Conservation (phyloP, 2,888 invertebrate species). For the Dysmachus trigonus region DNA sequence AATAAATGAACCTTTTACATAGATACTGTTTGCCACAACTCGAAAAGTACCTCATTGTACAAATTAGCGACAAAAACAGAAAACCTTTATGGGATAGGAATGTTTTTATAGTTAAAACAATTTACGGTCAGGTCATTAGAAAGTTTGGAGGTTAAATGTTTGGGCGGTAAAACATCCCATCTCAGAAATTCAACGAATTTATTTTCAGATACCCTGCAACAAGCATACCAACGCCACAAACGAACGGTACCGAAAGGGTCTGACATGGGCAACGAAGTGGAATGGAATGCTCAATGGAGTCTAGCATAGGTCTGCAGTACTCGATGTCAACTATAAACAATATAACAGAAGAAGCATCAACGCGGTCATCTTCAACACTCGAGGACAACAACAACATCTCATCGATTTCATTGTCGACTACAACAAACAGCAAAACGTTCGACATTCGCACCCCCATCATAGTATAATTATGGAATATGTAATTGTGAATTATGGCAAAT, state of each 20-base stretch:
- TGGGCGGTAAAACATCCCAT: neutral
- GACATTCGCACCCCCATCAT: slow-evolving; percentile 62
- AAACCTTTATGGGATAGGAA: neutral
- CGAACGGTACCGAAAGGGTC: slow-evolving; percentile 63
- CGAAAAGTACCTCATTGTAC: neutral
- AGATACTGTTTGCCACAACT: neutral
- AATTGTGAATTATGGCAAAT: neutral
- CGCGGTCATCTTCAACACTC: slow-evolving; percentile 13
- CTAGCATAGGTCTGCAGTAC: slow-evolving; percentile 54
- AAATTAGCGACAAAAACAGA: neutral
- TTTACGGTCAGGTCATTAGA: neutral
- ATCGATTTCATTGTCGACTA: slow-evolving; percentile 51
- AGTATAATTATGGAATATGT: slow-evolving; percentile 54
- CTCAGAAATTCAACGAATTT: neutral
- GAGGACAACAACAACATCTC: slow-evolving; percentile 55
- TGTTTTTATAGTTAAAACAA: neutral
- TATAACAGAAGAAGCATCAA: slow-evolving; percentile 52
- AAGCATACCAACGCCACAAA: slow-evolving; percentile 60
- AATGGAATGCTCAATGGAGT: slow-evolving; percentile 63
- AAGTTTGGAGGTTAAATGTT: neutral
- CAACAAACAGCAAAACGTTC: slow-evolving; percentile 59
- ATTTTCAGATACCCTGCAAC: slow-evolving; percentile 53
- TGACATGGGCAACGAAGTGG: slow-evolving; percentile 65
- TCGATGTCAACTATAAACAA: slow-evolving; percentile 52
- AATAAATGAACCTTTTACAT: neutral